Evolutionary conservation across 1,140 invertebrate species (phyloP).

Genomic region (Drosophila albomicans): DNA sequence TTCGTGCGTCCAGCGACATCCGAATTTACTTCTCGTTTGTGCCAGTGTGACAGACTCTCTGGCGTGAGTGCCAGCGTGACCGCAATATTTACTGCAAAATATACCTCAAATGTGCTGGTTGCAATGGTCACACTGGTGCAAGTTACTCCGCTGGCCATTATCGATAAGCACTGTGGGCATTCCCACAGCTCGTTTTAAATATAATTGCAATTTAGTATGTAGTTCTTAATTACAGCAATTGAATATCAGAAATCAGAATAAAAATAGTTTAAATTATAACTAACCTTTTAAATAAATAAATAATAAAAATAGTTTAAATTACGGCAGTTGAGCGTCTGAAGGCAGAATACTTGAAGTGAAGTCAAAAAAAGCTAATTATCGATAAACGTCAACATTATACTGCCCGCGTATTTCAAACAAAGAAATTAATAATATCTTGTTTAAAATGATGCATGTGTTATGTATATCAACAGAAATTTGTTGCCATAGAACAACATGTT

Average conservation of each 20-base stretch:
- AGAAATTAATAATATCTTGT: background rate
- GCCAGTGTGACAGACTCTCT: slow-evolving; percentile 26
- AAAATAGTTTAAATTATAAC: too few relatives aligned
- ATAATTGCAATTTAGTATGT: too few relatives aligned
- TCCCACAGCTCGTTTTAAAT: too few relatives aligned
- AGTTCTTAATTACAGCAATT: too few relatives aligned
- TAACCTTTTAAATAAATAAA: too few relatives aligned
- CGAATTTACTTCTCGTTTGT: slow-evolving; percentile 38
- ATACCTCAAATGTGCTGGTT: background rate
- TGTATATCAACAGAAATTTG: background rate
- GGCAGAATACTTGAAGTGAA: too few relatives aligned
- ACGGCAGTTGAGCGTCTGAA: too few relatives aligned
- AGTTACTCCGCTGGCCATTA: background rate
- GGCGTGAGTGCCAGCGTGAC: background rate
- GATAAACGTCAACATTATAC: background rate
- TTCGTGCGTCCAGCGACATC: slow-evolving; percentile 30
- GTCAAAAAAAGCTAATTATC: background rate
- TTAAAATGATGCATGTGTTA: background rate
- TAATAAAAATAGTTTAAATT: too few relatives aligned
- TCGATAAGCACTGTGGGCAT: background rate
- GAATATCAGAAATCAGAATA: too few relatives aligned
- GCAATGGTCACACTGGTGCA: background rate
- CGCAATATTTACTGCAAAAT: background rate
- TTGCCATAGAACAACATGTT: background rate
- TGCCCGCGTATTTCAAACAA: background rate